Conservation (phyloP, 1,140 invertebrate species). For the Sitobion miscanthi region DNA sequence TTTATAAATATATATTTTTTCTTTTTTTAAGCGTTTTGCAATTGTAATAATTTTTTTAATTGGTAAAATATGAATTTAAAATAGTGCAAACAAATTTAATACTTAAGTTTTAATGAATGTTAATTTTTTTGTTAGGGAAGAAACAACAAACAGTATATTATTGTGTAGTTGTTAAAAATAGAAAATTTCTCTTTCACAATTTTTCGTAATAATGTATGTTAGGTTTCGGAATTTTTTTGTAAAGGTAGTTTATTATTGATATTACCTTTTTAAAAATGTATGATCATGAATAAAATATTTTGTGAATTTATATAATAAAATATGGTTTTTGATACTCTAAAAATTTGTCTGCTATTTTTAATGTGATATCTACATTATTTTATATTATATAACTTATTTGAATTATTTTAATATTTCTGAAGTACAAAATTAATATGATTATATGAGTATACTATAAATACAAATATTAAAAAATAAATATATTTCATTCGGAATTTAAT, state of each 20-base stretch:
- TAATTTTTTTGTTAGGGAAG: not conserved
- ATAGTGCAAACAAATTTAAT: not conserved
- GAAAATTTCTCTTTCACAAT: not conserved
- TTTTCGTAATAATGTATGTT: not conserved
- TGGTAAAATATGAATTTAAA: slow-evolving; percentile 17
- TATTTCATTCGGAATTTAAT: not conserved
- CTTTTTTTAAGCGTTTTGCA: not conserved
- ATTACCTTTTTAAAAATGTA: not conserved
- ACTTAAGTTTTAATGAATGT: not conserved
- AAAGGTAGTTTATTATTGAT: not conserved
- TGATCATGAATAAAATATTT: not conserved
- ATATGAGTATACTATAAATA: not conserved
- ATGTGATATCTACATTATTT: not conserved
- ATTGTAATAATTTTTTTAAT: slow-evolving; percentile 33
- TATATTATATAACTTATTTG: not conserved
- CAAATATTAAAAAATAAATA: not conserved
- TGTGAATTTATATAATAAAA: slow-evolving; percentile 26
- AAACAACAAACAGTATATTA: not conserved
- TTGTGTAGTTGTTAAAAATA: not conserved
- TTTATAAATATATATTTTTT: slow-evolving; percentile 35
- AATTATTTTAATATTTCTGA: not conserved
- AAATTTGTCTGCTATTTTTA: not conserved
- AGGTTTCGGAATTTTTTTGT: not conserved
- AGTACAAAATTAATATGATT: not conserved
- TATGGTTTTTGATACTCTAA: not conserved